Conservation (phyloP, 2,888 invertebrate genomes). For the Cremastinae sp. region DNA sequence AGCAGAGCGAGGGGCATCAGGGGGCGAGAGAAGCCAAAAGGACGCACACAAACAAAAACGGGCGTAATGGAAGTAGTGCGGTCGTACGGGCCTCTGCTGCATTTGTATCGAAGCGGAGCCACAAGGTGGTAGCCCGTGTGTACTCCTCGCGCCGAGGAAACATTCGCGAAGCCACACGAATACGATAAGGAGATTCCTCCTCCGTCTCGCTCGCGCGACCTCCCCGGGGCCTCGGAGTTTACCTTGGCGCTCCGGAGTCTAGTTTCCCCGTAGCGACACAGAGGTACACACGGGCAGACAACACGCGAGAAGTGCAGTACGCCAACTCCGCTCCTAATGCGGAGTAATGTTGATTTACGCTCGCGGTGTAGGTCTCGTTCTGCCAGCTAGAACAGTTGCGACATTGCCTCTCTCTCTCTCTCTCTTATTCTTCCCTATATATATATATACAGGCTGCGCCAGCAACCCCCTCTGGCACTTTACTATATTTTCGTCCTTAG, state of each 20-base stretch:
- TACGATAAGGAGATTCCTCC: slow-evolving; percentile 57
- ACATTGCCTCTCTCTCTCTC: neutral
- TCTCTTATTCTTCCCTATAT: slow-evolving; percentile 30
- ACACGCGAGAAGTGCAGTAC: slow-evolving; percentile 68
- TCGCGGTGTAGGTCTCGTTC: slow-evolving; percentile 71
- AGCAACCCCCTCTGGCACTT: slow-evolving; percentile 41
- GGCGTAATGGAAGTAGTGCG: slow-evolving; percentile 40
- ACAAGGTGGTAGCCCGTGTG: slow-evolving; percentile 59
- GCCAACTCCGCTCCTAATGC: slow-evolving; percentile 78
- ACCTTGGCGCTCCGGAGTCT: slow-evolving; percentile 76
- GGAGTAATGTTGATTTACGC: slow-evolving; percentile 80
- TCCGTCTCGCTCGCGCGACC: slow-evolving; percentile 56
- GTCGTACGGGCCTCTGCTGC: slow-evolving; percentile 65
- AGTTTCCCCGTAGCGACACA: slow-evolving; percentile 46
- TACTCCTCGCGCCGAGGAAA: slow-evolving; percentile 53
- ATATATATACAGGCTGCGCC: slow-evolving; percentile 1
- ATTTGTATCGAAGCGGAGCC: slow-evolving; percentile 61
- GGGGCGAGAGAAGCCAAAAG: too few relatives aligned
- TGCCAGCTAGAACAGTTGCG: slow-evolving; percentile 56
- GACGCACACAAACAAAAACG: neutral
- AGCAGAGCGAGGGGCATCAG: too few relatives aligned
- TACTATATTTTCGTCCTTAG: slow-evolving; percentile 30
- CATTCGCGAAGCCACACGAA: slow-evolving; percentile 47
- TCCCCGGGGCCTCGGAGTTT: slow-evolving; percentile 70
- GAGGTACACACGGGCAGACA: slow-evolving; percentile 52